A percentile compares a stretch with the other conserved stretches of the same genome.
Conservation (phyloP, 2,888 invertebrate genomes). For the Diaperis boleti region DNA sequence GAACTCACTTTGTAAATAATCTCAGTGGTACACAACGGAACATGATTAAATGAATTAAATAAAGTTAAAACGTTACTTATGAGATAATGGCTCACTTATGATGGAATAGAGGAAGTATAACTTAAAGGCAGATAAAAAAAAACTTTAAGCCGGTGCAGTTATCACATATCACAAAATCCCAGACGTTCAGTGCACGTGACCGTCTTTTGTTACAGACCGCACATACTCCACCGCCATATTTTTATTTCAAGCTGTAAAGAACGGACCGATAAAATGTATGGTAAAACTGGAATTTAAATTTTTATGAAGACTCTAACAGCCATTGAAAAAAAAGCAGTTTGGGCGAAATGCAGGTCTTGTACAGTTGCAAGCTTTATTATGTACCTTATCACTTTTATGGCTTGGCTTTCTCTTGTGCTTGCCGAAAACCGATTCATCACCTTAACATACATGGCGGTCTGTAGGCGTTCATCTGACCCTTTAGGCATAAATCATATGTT, state of each 20-base stretch:
- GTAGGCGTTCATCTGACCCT: constrained; percentile 34
- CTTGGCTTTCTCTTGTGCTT: constrained; percentile 26
- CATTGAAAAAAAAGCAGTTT: constrained; percentile 17
- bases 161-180: too few relatives aligned
- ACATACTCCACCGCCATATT: too few relatives aligned
- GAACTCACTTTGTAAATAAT: too few relatives aligned
- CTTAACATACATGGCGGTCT: constrained; percentile 34
- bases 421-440: constrained; percentile 38
- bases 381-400: constrained; percentile 35
- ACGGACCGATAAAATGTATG: constrained; percentile 6
- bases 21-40: too few relatives aligned
- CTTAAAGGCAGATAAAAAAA: too few relatives aligned
- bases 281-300: constrained; percentile 14
- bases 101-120: too few relatives aligned
- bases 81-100: too few relatives aligned
- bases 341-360: constrained; percentile 21
- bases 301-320: constrained; percentile 23
- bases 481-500: constrained; percentile 31
- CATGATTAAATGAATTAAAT: too few relatives aligned
- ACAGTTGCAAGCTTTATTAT: constrained; percentile 33
- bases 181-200: too few relatives aligned
- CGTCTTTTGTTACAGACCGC: too few relatives aligned
- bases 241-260: constrained; percentile 6
- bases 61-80: too few relatives aligned
- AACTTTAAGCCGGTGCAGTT: too few relatives aligned